phyloP scores from a whole-genome alignment of 2,113 vertebrate species.

The Channa argus region DNA sequence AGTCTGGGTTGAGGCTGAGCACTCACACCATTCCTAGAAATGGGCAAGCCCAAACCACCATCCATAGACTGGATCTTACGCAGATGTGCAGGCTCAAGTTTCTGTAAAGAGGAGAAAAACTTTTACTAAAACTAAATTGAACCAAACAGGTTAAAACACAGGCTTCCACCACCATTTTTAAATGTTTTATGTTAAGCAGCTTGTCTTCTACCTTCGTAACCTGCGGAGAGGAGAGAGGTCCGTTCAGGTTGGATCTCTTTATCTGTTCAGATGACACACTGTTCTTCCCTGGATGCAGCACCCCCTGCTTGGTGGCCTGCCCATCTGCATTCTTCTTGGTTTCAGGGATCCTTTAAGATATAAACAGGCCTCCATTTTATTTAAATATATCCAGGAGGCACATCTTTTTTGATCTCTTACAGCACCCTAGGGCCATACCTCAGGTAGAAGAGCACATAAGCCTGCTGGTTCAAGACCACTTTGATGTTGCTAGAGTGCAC shows the following conservation, averaged over 20 bases:
- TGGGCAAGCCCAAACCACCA: constrained; percentile 86
- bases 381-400: background rate
- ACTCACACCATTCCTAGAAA: constrained; percentile 68
- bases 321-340: constrained; percentile 84
- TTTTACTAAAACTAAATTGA: background rate
- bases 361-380: constrained; percentile 21
- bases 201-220: constrained; percentile 80
- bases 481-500: constrained; percentile 95
- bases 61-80: constrained; percentile 83
- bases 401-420: constrained; percentile 3
- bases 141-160: background rate
- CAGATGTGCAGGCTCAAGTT: constrained; percentile 79
- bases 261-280: constrained; percentile 66
- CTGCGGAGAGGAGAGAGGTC: constrained; percentile 78
- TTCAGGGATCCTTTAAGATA: constrained; percentile 84
- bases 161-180: background rate
- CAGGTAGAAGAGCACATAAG: constrained; percentile 96
- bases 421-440: constrained; percentile 78
- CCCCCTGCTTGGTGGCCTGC: constrained; percentile 69
- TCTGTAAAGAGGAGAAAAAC: constrained; percentile 56
- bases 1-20: constrained; percentile 76
- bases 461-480: constrained; percentile 97
- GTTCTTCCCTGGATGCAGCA: constrained; percentile 67
- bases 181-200: background rate
- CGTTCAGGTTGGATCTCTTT: constrained; percentile 80